phyloP scores from a whole-genome alignment of 1,140 invertebrate genomes.

The Oryctes rhinoceros region DNA sequence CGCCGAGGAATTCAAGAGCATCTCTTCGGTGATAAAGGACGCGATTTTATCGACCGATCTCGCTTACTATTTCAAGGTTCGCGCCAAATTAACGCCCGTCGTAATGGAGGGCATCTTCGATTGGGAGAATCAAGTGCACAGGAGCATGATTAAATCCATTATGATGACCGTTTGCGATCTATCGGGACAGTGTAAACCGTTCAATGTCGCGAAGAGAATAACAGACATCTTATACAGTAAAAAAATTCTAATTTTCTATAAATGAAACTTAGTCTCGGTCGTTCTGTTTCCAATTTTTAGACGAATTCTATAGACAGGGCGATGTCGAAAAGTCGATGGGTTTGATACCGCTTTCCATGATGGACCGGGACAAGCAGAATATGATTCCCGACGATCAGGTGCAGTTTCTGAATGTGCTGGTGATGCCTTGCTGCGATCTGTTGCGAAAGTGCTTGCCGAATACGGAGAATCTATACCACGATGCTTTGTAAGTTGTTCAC shows the following conservation, averaged over 20 bases:
- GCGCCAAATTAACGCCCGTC: constrained; percentile 62
- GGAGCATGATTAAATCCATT: constrained; percentile 64
- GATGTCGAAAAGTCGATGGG: constrained; percentile 66
- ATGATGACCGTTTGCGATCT: constrained; percentile 68
- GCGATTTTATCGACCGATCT: constrained; percentile 67
- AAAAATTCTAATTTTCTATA: constrained; percentile 49
- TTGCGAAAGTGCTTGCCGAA: constrained; percentile 57
- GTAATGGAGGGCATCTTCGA: constrained; percentile 58
- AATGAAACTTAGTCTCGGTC: background rate
- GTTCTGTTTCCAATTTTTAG: constrained; percentile 42
- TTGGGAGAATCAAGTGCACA: constrained; percentile 61
- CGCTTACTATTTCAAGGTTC: constrained; percentile 64
- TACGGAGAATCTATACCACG: constrained; percentile 53
- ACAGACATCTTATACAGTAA: constrained; percentile 63
- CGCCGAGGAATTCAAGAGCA: constrained; percentile 42
- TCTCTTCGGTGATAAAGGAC: constrained; percentile 63
- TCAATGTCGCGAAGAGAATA: constrained; percentile 63
- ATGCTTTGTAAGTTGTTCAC: constrained; percentile 48
- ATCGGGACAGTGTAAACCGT: constrained; percentile 66
- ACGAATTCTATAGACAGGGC: constrained; percentile 61
- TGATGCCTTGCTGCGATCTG: constrained; percentile 64
- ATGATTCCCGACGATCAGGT: constrained; percentile 67
- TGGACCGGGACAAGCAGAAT: constrained; percentile 64
- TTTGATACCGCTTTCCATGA: constrained; percentile 65
- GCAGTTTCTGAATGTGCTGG: constrained; percentile 66